A percentile compares a stretch with the other conserved stretches of the same genome.
These are phyloP conservation scores for Ctenosaura bakeri DNA, from an alignment of 2,797 vertebrate species.

Conservation along the genomic window DNA sequence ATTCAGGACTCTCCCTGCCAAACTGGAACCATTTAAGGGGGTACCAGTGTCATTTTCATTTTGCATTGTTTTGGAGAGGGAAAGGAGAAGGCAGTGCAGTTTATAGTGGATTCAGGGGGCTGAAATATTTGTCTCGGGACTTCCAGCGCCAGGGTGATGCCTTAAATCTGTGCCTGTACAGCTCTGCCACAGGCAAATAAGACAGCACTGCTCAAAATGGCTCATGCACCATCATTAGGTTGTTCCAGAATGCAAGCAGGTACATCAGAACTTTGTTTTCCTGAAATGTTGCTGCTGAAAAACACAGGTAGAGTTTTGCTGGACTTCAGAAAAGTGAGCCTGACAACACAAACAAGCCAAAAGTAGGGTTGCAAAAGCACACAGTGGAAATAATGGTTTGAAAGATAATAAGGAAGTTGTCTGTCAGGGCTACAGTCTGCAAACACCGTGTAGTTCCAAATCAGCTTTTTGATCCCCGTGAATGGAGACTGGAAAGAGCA, in stretches of 20 bases:
- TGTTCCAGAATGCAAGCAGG: background rate
- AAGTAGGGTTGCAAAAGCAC: background rate
- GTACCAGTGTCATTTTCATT: too few species aligned
- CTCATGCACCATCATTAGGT: background rate
- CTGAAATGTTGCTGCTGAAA: background rate
- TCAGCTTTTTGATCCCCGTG: background rate
- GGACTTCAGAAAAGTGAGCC: background rate
- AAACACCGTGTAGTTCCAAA: background rate
- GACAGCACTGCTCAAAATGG: too few species aligned
- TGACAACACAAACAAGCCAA: conserved; percentile 3
- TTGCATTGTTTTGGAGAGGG: too few species aligned
- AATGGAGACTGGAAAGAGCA: background rate
- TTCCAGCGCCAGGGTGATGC: background rate
- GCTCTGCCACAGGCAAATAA: too few species aligned
- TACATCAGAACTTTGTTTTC: background rate
- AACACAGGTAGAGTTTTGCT: conserved; percentile 25
- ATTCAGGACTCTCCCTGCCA: too few species aligned
- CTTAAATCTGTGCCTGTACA: background rate
- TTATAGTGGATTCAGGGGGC: too few species aligned
- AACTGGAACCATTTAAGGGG: too few species aligned
- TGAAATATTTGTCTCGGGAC: too few species aligned
- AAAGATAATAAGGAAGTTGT: background rate
- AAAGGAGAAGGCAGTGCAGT: too few species aligned
- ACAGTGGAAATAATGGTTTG: background rate
- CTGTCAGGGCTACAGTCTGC: too few species aligned